Evolutionary conservation across 2,113 vertebrate genomes (phyloP).

Genomic region (Falcunculus frontatus): DNA sequence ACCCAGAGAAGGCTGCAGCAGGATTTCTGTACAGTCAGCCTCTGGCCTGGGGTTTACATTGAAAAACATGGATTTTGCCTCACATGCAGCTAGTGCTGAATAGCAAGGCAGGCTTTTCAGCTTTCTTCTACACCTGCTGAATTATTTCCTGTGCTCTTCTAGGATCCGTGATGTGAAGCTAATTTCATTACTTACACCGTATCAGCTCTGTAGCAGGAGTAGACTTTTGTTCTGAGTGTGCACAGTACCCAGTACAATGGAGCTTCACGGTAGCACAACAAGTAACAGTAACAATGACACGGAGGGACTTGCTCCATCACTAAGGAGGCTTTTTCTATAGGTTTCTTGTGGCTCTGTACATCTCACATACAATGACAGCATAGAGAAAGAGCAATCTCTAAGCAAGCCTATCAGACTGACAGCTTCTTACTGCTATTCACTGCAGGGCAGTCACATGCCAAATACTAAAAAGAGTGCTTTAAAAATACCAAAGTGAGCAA

Average conservation of each 20-base stretch:
- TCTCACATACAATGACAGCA: neutral
- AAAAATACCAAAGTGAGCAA: constrained; percentile 41
- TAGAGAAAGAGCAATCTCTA: constrained; percentile 34
- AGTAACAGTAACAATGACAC: neutral
- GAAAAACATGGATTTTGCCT: neutral
- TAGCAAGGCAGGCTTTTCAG: neutral
- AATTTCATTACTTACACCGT: neutral
- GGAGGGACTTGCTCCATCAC: neutral
- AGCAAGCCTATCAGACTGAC: constrained; percentile 1
- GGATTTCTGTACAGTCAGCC: neutral
- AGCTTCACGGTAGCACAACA: neutral
- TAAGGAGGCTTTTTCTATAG: neutral
- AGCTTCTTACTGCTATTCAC: constrained; percentile 13
- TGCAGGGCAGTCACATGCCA: constrained; percentile 22
- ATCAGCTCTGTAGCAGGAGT: neutral
- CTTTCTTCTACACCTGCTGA: neutral
- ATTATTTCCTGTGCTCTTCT: neutral
- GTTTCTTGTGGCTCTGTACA: neutral
- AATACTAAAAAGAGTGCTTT: constrained; percentile 9
- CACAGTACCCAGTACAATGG: neutral
- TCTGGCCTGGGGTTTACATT: neutral
- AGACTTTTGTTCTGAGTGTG: neutral
- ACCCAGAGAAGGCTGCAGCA: neutral
- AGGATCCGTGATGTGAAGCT: neutral
- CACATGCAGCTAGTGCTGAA: neutral